Percentiles rank a stretch among this genome's conserved stretches.
phyloP scores from a whole-genome alignment of 2,888 invertebrate species.

The Leucophora obtusa region DNA sequence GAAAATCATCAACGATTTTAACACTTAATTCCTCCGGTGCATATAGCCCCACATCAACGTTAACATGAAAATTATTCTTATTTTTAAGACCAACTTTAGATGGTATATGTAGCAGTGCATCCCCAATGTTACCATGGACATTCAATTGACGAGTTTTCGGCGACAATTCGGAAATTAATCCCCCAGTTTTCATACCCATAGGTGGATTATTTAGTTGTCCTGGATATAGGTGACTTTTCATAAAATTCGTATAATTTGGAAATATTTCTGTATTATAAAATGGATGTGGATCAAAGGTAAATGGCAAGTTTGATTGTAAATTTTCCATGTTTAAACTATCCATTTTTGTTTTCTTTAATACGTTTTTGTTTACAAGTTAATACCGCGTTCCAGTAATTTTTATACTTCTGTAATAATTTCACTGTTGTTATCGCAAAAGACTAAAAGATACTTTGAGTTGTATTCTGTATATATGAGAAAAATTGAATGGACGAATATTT shows the following conservation, averaged over 20 bases:
- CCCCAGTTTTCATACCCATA: constrained; percentile 72
- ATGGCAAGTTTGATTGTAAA: constrained; percentile 64
- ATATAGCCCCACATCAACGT: constrained; percentile 85
- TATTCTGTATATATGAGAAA: not conserved
- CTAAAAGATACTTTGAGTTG: not conserved
- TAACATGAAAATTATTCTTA: constrained; percentile 83
- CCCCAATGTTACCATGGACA: constrained; percentile 67
- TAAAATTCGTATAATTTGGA: constrained; percentile 72
- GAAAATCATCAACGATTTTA: constrained; percentile 82
- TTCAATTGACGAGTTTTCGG: constrained; percentile 71
- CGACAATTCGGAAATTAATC: constrained; percentile 72
- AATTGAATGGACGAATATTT: too few relatives aligned
- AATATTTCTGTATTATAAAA: constrained; percentile 74
- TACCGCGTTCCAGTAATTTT: too few relatives aligned
- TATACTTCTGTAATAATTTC: too few relatives aligned
- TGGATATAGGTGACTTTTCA: constrained; percentile 72
- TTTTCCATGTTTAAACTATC: constrained; percentile 68
- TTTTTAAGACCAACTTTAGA: constrained; percentile 46
- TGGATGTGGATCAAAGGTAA: constrained; percentile 73
- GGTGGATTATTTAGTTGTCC: constrained; percentile 68
- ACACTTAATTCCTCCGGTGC: constrained; percentile 85
- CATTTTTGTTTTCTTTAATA: not conserved
- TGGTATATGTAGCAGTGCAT: constrained; percentile 55
- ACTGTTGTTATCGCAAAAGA: not conserved
- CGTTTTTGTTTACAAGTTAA: too few relatives aligned